These are phyloP conservation scores for Hyphantria cunea DNA, from an alignment of 1,140 invertebrate species.

Conservation along the genomic window DNA sequence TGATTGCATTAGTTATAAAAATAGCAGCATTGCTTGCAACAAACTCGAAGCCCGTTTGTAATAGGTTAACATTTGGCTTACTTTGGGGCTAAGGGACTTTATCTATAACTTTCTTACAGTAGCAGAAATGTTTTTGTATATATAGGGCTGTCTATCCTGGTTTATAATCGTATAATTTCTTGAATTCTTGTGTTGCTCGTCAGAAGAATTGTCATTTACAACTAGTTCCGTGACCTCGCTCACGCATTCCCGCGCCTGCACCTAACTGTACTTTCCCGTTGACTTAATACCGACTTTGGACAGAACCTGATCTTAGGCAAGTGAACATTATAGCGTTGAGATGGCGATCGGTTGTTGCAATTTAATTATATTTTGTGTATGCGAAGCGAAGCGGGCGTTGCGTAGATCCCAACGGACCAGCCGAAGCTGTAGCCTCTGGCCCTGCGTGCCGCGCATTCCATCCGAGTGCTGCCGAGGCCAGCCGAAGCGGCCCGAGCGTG, in stretches of 20 bases:
- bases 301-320: slow-evolving; percentile 78
- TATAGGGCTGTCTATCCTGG: too few relatives aligned
- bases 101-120: too few relatives aligned
- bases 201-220: slow-evolving; percentile 78
- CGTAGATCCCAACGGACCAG: slow-evolving; percentile 59
- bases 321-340: slow-evolving; percentile 70
- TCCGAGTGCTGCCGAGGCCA: slow-evolving; percentile 53
- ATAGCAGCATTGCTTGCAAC: background rate
- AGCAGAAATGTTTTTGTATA: too few relatives aligned
- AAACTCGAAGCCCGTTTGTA: background rate
- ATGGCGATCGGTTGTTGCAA: slow-evolving; percentile 74
- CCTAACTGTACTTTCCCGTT: slow-evolving; percentile 81
- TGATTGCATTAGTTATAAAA: slow-evolving; percentile 3
- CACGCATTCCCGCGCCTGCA: slow-evolving; percentile 80
- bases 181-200: slow-evolving; percentile 63
- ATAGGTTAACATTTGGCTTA: slow-evolving; percentile 12
- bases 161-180: slow-evolving; percentile 49
- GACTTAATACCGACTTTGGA: slow-evolving; percentile 79
- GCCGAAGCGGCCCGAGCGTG: slow-evolving; percentile 58
- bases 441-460: slow-evolving; percentile 69
- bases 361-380: slow-evolving; percentile 79
- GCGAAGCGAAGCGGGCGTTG: slow-evolving; percentile 60
- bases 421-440: slow-evolving; percentile 56
- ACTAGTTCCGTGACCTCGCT: slow-evolving; percentile 82
- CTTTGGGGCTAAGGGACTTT: slow-evolving; percentile 1